Evolutionary conservation across 2,888 invertebrate genomes (phyloP).

Genomic region (Patella pellucida): DNA sequence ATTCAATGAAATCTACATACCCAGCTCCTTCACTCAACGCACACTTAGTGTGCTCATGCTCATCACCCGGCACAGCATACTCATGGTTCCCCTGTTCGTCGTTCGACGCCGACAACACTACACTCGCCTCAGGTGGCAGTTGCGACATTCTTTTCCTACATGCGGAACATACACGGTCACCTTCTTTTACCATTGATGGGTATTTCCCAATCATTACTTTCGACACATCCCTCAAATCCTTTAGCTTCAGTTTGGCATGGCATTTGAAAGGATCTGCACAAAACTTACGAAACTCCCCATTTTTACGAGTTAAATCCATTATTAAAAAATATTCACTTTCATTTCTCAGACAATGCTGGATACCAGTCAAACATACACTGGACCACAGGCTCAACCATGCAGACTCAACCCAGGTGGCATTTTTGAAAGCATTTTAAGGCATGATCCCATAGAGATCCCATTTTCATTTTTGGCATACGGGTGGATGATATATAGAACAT

Average conservation of each 20-base stretch:
- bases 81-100: background rate
- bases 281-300: background rate
- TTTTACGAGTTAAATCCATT: too few relatives aligned
- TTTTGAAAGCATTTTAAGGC: too few relatives aligned
- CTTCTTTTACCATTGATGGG: background rate
- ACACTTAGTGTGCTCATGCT: too few relatives aligned
- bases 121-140: background rate
- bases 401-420: too few relatives aligned
- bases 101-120: background rate
- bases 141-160: background rate
- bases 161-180: background rate
- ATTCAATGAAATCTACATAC: background rate
- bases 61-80: background rate
- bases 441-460: too few relatives aligned
- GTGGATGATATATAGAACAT: too few relatives aligned
- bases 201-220: background rate
- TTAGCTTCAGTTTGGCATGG: background rate
- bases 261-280: background rate
- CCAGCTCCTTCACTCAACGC: background rate
- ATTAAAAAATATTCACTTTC: too few relatives aligned
- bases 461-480: too few relatives aligned
- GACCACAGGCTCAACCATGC: too few relatives aligned
- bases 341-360: too few relatives aligned
- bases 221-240: background rate
- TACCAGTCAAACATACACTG: too few relatives aligned